Evolutionary conservation across 2,888 invertebrate species (phyloP), one percentile per base, ranked within the genome.

Genomic region (Phytoseiulus persimilis): DNA sequence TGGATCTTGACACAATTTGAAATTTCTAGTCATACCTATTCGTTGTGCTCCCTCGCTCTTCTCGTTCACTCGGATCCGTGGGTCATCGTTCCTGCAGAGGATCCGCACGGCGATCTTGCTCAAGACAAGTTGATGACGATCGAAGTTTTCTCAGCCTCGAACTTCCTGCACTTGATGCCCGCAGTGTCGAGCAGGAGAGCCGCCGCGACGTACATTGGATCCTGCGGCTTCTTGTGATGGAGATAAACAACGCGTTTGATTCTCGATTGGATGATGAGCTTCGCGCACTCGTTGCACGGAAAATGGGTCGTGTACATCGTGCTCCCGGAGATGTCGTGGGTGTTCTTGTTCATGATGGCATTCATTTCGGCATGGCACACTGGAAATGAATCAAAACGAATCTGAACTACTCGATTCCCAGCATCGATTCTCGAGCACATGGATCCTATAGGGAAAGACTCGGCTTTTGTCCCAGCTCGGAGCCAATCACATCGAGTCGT

Each of bases 331-430:
- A 98, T 94, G 93, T 96, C 95, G 0, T 95, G 94, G 0, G 95
- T 94, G 92, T 97, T 97, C 92, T 96, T 97, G 93, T 99, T 99
- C 31, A 98, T 92, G 91, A 99, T 96, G 0, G 99, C 99, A 93
- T 99, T 99, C 93, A 98, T 95, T 94, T 99, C 99, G 1, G 99
- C 99, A 93, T 99, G 99, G 91, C 98, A 98, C 0, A 99, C 99
- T 97, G 93, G 90, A 94, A 94, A 90, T 90, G 89, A 89, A 90
- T 83, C 89, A 9, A 89, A 90, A 87, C 33, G 89, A 39, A 87
- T n/a, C 89, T 32, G 28, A 3, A 39, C 9, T 39, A 6, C 5
- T 39, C 39, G 9, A 39, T n/a, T n/a, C n/a, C n/a, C n/a, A n/a
- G n/a, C n/a, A n/a, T n/a, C n/a, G n/a, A n/a, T n/a, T n/a, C n/a